These are phyloP conservation scores for Phalera bucephala DNA, from an alignment of 2,888 invertebrate species.

Conservation along the genomic window DNA sequence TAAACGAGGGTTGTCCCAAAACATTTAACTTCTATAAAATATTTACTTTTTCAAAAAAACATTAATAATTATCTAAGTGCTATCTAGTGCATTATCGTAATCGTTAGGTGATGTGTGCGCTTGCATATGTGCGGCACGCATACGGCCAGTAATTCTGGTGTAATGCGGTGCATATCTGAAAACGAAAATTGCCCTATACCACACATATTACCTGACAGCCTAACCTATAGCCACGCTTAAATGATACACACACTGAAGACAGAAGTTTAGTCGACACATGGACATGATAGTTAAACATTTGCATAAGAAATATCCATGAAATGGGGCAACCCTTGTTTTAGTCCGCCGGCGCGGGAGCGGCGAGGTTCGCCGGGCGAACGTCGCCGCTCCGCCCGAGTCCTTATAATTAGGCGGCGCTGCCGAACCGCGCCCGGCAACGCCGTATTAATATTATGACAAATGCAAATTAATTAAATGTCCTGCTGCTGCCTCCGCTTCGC, in stretches of 20 bases:
- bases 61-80: conserved; percentile 78
- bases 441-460: conserved; percentile 54
- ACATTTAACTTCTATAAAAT: conserved; percentile 74
- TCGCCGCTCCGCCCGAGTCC: conserved; percentile 48
- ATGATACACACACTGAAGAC: conserved; percentile 74
- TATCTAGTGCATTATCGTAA: conserved; percentile 79
- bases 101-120: conserved; percentile 82
- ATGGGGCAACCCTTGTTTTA: conserved; percentile 84
- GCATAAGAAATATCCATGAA: conserved; percentile 79
- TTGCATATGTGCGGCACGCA: conserved; percentile 83
- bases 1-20: conserved; percentile 84
- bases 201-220: conserved; percentile 79
- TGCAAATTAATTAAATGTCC: conserved; percentile 53
- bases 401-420: conserved; percentile 57
- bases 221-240: conserved; percentile 67
- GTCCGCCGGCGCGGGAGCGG: conserved; percentile 50
- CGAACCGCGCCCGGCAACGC: conserved; percentile 46
- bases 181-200: conserved; percentile 83
- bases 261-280: conserved; percentile 77
- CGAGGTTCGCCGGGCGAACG: conserved; percentile 50
- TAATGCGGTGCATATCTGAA: conserved; percentile 83
- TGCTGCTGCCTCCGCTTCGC: conserved; percentile 52
- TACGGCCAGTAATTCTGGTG: conserved; percentile 83
- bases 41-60: conserved; percentile 65
- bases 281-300: conserved; percentile 78